A percentile compares a stretch with the other conserved stretches of the same genome.
phyloP scores from a whole-genome alignment of 30 jellyfish, hydroid and myxozoan genomes.

The Aurelia aurita region DNA sequence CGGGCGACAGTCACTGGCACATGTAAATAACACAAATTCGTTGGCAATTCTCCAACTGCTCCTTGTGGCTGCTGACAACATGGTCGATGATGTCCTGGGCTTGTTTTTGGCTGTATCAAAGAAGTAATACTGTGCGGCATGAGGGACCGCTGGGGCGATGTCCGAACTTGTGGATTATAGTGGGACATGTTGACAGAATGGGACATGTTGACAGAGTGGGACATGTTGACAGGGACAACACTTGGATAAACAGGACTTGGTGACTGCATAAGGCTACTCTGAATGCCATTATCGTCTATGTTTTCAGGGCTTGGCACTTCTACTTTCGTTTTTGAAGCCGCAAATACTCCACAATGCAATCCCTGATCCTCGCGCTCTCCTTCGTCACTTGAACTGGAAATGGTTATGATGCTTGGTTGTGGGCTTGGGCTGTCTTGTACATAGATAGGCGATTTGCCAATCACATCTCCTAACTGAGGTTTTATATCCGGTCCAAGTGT shows the following conservation, averaged over 20 bases:
- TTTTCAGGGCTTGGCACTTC: constrained; percentile 59
- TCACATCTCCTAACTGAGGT: constrained; percentile 5
- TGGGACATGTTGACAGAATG: constrained; percentile 36
- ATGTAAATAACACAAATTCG: constrained; percentile 67
- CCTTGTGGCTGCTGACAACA: constrained; percentile 75
- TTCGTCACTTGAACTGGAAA: constrained; percentile 95
- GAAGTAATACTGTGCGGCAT: constrained; percentile 76
- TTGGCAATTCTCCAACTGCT: constrained; percentile 60
- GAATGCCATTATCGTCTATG: constrained; percentile 7
- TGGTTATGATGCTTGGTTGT: constrained; percentile 82
- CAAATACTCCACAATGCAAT: constrained; percentile 25
- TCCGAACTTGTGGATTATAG: constrained; percentile 6
- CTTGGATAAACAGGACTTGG: constrained; percentile 69
- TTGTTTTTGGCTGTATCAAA: constrained; percentile 53
- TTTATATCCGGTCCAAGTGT: constrained; percentile 16
- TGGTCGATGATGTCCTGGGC: constrained; percentile 69
- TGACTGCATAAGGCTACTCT: constrained; percentile 28
- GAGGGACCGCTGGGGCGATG: constrained; percentile 68
- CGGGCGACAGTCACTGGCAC: constrained; percentile 78
- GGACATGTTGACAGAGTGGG: constrained; percentile 34
- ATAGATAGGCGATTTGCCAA: constrained; percentile 77
- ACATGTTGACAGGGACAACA: constrained; percentile 15
- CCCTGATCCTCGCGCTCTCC: constrained; percentile 66
- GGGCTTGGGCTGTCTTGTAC: constrained; percentile 94
- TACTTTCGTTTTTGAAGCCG: constrained; percentile 46